Conservation (phyloP, 2,888 invertebrate species). For the Troilus luridus region DNA sequence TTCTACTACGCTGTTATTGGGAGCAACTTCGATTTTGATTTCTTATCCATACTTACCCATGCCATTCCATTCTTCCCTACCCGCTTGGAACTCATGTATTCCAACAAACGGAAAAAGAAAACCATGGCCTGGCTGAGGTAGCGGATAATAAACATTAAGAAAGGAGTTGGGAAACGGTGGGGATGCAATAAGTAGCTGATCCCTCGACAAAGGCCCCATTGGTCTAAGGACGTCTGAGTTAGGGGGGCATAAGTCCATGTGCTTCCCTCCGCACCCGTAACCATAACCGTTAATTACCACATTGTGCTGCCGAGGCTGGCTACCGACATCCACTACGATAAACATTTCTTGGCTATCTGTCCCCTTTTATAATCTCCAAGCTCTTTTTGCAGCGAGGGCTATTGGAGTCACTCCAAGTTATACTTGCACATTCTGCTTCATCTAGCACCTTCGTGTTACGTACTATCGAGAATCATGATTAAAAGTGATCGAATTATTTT, state of each 20-base stretch:
- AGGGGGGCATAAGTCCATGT: slow-evolving; percentile 27
- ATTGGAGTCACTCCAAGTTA: background rate
- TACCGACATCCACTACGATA: slow-evolving; percentile 19
- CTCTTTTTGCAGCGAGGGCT: background rate
- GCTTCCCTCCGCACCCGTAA: slow-evolving; percentile 39
- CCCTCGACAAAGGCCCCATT: slow-evolving; percentile 10
- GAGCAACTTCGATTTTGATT: too few relatives aligned
- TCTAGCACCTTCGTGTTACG: background rate
- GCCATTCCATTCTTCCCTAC: background rate
- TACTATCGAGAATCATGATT: background rate
- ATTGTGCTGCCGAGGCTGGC: slow-evolving; percentile 7
- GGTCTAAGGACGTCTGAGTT: slow-evolving; percentile 12
- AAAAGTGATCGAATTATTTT: background rate
- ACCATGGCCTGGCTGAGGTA: background rate
- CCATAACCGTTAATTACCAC: slow-evolving; percentile 44
- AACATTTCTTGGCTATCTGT: slow-evolving; percentile 44
- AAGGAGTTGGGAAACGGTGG: background rate
- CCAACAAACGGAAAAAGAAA: slow-evolving; percentile 12
- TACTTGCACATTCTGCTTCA: background rate
- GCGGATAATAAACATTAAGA: background rate
- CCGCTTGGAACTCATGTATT: background rate
- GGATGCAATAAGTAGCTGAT: slow-evolving; percentile 38
- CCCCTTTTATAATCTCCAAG: slow-evolving; percentile 2
- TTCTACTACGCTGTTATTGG: too few relatives aligned
- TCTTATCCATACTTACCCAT: too few relatives aligned